Evolutionary conservation across 2,888 invertebrate species (phyloP).

Genomic region (Odontomyia ornata): DNA sequence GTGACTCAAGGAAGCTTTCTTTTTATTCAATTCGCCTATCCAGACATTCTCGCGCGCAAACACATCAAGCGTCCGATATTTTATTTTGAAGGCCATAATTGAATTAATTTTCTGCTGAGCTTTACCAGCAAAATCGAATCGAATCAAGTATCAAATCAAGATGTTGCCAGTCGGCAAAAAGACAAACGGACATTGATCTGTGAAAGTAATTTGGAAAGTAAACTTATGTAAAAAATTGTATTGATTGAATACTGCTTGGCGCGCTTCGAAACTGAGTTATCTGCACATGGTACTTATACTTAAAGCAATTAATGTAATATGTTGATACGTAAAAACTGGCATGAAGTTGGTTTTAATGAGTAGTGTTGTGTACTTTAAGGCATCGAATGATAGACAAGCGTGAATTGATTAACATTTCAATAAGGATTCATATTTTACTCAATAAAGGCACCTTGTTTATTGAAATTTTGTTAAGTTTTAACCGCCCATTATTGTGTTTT

Average conservation of each 20-base stretch:
- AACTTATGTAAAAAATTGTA: background rate
- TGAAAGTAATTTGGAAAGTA: conserved; percentile 31
- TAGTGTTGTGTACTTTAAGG: background rate
- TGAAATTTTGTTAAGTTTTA: too few relatives aligned
- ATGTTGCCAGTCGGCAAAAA: background rate
- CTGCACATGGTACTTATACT: too few relatives aligned
- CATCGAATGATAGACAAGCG: too few relatives aligned
- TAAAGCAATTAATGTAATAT: background rate
- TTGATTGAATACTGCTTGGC: conserved; percentile 4
- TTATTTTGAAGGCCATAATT: conserved; percentile 28
- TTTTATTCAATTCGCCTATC: background rate
- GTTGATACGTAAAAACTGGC: background rate
- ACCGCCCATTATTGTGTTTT: too few relatives aligned
- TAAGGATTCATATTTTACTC: too few relatives aligned
- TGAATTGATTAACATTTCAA: too few relatives aligned
- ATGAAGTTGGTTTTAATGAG: background rate
- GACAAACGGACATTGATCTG: background rate
- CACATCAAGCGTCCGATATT: background rate
- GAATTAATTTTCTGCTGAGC: conserved; percentile 25
- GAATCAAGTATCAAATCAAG: conserved; percentile 9
- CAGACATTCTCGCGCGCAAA: too few relatives aligned
- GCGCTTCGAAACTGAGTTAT: too few relatives aligned
- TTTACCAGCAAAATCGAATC: conserved; percentile 6
- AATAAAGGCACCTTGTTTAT: too few relatives aligned
- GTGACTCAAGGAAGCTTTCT: conserved; percentile 25